Evolutionary conservation across 2,888 invertebrate species (phyloP).

Genomic region (Ochlodes sylvanus): DNA sequence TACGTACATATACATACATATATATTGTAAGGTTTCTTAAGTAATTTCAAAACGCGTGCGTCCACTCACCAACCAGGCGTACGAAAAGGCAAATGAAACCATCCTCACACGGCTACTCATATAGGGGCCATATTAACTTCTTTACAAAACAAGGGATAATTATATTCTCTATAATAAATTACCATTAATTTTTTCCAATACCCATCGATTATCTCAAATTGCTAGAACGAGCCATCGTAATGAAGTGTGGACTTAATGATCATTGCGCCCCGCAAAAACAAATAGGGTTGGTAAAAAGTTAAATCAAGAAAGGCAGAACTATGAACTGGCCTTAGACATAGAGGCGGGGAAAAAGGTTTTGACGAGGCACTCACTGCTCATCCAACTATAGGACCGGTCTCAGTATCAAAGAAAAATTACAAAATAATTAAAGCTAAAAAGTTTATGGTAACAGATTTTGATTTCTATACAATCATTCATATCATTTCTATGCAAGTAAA

Average conservation of each 20-base stretch:
- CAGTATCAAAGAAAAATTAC: neutral
- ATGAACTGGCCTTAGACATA: slow-evolving; percentile 59
- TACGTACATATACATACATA: too few relatives aligned
- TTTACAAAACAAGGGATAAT: slow-evolving; percentile 26
- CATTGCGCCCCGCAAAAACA: slow-evolving; percentile 54
- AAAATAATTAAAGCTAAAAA: neutral
- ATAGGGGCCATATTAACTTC: slow-evolving; percentile 25
- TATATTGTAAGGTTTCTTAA: too few relatives aligned
- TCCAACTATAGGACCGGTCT: neutral
- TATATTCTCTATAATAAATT: slow-evolving; percentile 36
- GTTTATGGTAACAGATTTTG: too few relatives aligned
- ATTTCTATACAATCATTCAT: too few relatives aligned
- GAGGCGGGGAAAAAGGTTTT: slow-evolving; percentile 30
- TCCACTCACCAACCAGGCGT: too few relatives aligned
- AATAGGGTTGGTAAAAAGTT: slow-evolving; percentile 59
- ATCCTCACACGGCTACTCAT: neutral
- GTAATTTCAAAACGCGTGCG: too few relatives aligned
- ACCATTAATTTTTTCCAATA: slow-evolving; percentile 35
- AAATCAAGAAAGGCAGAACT: slow-evolving; percentile 71
- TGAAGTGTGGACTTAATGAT: slow-evolving; percentile 60
- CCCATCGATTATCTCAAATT: slow-evolving; percentile 37
- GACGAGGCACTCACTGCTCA: slow-evolving; percentile 3
- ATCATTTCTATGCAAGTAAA: too few relatives aligned
- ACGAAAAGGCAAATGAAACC: neutral
- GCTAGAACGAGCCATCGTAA: slow-evolving; percentile 45